Conservation (phyloP, 2,113 vertebrate genomes). For the Patagioenas fasciata region DNA sequence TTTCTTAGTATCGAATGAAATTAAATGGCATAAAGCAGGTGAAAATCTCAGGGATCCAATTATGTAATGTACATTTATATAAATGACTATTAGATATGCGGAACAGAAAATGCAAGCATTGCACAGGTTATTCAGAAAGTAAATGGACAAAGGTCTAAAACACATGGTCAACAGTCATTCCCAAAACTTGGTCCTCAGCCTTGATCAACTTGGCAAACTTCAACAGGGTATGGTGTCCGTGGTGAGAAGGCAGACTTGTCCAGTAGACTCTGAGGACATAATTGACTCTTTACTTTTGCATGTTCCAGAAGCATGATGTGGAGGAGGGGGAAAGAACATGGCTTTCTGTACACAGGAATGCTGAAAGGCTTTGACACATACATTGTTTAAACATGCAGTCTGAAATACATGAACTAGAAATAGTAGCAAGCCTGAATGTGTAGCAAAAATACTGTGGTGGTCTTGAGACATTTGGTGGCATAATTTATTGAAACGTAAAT, state of each 20-base stretch:
- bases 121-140: background rate
- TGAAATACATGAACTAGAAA: background rate
- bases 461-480: background rate
- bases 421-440: background rate
- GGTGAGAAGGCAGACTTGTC: background rate
- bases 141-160: background rate
- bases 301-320: background rate
- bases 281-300: background rate
- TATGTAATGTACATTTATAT: background rate
- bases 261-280: background rate
- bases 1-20: background rate
- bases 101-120: background rate
- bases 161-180: background rate
- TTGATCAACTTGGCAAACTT: background rate
- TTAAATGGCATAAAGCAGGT: background rate
- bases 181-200: background rate
- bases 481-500: background rate
- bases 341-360: background rate
- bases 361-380: background rate
- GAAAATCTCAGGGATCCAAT: background rate
- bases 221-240: background rate
- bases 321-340: background rate
- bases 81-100: background rate
- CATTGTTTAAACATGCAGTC: fast-evolving
- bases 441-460: background rate